phyloP scores from a whole-genome alignment of 2,113 vertebrate species.

The Corythaeola cristata region DNA sequence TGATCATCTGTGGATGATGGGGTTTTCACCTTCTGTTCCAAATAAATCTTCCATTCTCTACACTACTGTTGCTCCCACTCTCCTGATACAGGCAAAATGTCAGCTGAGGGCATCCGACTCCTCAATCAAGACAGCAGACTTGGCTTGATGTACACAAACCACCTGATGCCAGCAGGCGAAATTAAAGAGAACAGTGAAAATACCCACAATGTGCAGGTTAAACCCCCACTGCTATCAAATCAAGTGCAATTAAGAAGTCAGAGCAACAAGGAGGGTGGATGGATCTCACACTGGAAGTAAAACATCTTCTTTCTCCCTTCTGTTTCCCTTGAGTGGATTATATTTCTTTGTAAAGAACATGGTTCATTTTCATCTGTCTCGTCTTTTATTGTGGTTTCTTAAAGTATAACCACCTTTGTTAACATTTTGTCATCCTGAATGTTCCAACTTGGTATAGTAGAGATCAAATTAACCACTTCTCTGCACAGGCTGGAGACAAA shows the following conservation, averaged over 20 bases:
- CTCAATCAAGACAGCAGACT: not conserved
- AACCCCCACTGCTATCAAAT: conserved; percentile 26
- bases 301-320: not conserved
- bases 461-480: not conserved
- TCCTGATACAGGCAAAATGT: not conserved
- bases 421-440: not conserved
- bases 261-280: not conserved
- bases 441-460: not conserved
- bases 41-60: not conserved
- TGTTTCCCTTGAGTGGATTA: not conserved
- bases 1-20: not conserved
- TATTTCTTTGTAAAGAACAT: not conserved
- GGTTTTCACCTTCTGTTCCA: not conserved
- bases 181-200: conserved; percentile 27
- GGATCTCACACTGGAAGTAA: not conserved
- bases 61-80: not conserved
- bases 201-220: not conserved
- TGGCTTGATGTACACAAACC: not conserved
- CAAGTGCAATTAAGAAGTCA: conserved; percentile 29
- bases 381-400: not conserved
- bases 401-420: not conserved
- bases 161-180: not conserved
- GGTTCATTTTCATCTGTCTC: not conserved
- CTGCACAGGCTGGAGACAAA: not conserved
- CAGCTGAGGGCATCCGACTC: not conserved